Evolutionary conservation across 1,140 invertebrate genomes (phyloP).

Genomic region (Zophobas atratus): DNA sequence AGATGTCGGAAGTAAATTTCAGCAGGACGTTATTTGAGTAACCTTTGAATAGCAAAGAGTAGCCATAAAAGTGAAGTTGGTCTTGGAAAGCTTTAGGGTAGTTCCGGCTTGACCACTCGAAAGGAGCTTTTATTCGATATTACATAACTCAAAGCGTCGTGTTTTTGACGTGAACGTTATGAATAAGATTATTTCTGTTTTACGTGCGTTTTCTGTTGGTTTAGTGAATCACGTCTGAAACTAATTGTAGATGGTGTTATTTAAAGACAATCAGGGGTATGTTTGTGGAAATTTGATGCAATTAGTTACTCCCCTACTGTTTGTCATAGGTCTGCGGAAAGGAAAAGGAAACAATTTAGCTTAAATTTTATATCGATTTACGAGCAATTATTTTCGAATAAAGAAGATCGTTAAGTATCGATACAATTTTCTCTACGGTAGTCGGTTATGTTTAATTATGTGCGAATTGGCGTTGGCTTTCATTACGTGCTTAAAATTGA

Average conservation of each 20-base stretch:
- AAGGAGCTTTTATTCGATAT: conserved; percentile 39
- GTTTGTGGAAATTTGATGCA: conserved; percentile 41
- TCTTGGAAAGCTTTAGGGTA: conserved; percentile 46
- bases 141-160: conserved; percentile 49
- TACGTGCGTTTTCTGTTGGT: conserved; percentile 28
- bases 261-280: conserved; percentile 38
- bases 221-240: conserved; percentile 5
- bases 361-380: conserved; percentile 47
- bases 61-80: conserved; percentile 48
- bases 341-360: conserved; percentile 50
- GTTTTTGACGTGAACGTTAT: conserved; percentile 40
- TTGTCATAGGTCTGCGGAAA: conserved; percentile 33
- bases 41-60: conserved; percentile 52
- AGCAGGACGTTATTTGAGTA: conserved; percentile 48
- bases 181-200: conserved; percentile 46
- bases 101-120: conserved; percentile 48
- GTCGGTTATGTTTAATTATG: conserved; percentile 10
- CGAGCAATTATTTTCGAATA: conserved; percentile 48
- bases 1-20: conserved; percentile 47
- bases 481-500: conserved; percentile 10
- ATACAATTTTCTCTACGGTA: conserved; percentile 17
- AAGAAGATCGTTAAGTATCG: conserved; percentile 44
- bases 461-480: conserved; percentile 13
- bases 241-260: conserved; percentile 18
- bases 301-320: conserved; percentile 44